Percentiles rank a stretch among this genome's conserved stretches.
Conservation (phyloP, 2,888 invertebrate species). For the Melitaea athalia region DNA sequence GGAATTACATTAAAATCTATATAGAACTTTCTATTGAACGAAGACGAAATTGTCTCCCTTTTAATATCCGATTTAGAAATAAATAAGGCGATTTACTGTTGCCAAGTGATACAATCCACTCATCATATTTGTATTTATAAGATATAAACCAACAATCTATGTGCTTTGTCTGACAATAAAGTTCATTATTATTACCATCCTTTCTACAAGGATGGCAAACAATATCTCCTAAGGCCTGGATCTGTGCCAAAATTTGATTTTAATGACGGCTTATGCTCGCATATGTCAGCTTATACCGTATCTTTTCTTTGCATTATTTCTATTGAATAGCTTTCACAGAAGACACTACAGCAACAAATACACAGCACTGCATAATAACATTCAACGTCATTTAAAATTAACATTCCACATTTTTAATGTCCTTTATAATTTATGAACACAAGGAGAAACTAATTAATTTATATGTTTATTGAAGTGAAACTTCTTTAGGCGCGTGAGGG, state of each 20-base stretch:
- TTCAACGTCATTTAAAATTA: constrained; percentile 16
- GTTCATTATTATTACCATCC: constrained; percentile 49
- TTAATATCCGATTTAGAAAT: not conserved
- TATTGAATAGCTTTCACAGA: constrained; percentile 41
- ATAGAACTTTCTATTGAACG: not conserved
- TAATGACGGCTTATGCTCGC: constrained; percentile 77
- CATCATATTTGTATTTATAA: constrained; percentile 46
- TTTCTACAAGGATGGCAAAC: constrained; percentile 70
- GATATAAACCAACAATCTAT: constrained; percentile 53
- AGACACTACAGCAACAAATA: constrained; percentile 27
- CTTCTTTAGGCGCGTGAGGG: too few relatives aligned
- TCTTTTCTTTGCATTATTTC: constrained; percentile 49
- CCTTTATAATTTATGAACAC: too few relatives aligned
- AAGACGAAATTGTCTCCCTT: not conserved
- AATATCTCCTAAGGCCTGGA: constrained; percentile 73
- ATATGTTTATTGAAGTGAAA: too few relatives aligned
- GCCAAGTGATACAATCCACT: constrained; percentile 30
- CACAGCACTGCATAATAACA: constrained; percentile 30
- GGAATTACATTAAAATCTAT: not conserved
- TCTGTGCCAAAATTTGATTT: constrained; percentile 74
- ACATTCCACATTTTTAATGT: too few relatives aligned
- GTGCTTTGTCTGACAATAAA: constrained; percentile 47
- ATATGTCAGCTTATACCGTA: constrained; percentile 64
- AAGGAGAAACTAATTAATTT: too few relatives aligned
- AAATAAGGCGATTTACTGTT: constrained; percentile 6